Evolutionary conservation across 2,113 vertebrate genomes (phyloP).

Genomic region (Trinectes maculatus): DNA sequence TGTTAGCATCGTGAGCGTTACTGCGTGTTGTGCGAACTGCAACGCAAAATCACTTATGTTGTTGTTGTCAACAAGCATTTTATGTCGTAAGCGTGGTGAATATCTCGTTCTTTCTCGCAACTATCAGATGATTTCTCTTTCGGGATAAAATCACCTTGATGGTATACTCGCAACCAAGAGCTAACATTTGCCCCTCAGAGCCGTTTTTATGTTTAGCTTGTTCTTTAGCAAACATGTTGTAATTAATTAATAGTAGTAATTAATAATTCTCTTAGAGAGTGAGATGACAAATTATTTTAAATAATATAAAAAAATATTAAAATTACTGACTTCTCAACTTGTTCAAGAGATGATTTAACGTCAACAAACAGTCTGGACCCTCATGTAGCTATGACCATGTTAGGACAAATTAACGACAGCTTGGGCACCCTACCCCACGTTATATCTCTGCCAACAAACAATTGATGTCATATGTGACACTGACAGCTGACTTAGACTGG

Average conservation of each 20-base stretch:
- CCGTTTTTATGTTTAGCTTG: constrained; percentile 9
- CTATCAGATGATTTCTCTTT: neutral
- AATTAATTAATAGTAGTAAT: too few relatives aligned
- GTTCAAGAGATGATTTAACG: too few relatives aligned
- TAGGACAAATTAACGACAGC: constrained; percentile 6
- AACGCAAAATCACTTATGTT: neutral
- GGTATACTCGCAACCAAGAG: neutral
- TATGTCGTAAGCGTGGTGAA: too few relatives aligned
- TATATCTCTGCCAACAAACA: neutral
- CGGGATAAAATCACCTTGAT: too few relatives aligned
- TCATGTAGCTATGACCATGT: neutral
- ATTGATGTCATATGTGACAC: constrained; percentile 10
- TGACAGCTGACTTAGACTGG: neutral
- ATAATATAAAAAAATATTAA: too few relatives aligned
- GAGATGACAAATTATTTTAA: too few relatives aligned
- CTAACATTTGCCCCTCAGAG: neutral
- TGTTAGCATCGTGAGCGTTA: constrained; percentile 54
- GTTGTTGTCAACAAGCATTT: neutral
- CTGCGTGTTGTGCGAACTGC: constrained; percentile 1
- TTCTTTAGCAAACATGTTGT: constrained; percentile 13
- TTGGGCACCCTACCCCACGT: neutral
- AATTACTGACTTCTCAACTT: too few relatives aligned
- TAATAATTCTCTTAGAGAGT: too few relatives aligned
- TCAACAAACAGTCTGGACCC: neutral
- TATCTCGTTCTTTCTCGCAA: too few relatives aligned